Conservation (phyloP, 1,140 invertebrate species). For the Drosophila lacteicornis region DNA sequence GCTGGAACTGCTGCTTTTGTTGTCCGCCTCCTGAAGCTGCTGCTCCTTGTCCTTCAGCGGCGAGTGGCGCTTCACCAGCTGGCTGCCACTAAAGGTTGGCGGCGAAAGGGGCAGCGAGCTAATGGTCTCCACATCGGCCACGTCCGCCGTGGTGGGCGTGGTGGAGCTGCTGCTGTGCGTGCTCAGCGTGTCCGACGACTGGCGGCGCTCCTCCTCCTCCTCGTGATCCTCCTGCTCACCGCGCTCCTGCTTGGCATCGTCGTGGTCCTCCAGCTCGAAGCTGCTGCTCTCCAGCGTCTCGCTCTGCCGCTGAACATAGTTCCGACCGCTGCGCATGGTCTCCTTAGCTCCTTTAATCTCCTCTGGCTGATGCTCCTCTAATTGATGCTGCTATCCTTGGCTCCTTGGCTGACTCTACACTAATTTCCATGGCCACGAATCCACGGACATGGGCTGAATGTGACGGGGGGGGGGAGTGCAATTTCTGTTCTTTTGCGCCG, state of each 20-base stretch:
- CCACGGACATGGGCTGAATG: constrained; percentile 29
- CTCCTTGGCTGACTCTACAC: constrained; percentile 45
- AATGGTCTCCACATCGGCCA: constrained; percentile 72
- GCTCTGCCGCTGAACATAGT: constrained; percentile 48
- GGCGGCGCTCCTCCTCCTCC: constrained; percentile 27
- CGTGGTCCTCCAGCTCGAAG: constrained; percentile 73
- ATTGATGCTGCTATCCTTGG: constrained; percentile 33
- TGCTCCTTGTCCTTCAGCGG: constrained; percentile 24
- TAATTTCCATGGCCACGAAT: constrained; percentile 72
- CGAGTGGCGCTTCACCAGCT: constrained; percentile 48
- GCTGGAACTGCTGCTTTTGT: constrained; percentile 13
- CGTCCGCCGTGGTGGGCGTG: constrained; percentile 79
- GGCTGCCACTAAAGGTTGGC: constrained; percentile 30
- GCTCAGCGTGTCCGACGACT: constrained; percentile 68
- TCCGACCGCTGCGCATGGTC: constrained; percentile 60
- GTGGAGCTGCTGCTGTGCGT: constrained; percentile 74
- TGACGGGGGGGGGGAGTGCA: background rate
- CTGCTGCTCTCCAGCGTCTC: constrained; percentile 56
- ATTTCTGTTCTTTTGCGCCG: background rate
- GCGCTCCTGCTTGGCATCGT: constrained; percentile 39
- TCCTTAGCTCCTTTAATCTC: constrained; percentile 11
- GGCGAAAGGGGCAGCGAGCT: constrained; percentile 64
- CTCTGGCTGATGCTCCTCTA: constrained; percentile 27
- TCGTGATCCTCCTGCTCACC: constrained; percentile 16
- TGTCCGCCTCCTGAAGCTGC: constrained; percentile 16